These are phyloP conservation scores for Aradus depressus DNA, from an alignment of 2,888 invertebrate species.

Conservation along the genomic window DNA sequence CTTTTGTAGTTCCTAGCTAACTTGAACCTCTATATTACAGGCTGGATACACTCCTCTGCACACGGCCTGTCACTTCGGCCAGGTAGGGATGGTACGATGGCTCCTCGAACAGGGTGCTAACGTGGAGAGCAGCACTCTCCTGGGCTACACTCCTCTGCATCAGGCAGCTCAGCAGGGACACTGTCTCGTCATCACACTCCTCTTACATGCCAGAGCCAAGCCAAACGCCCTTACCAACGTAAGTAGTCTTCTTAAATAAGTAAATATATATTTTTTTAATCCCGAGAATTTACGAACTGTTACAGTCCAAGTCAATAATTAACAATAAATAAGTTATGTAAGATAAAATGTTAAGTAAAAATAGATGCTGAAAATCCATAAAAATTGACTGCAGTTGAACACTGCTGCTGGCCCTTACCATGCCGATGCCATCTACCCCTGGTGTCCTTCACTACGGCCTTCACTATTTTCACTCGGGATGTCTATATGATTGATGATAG, in stretches of 20 bases:
- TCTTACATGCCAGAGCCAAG: conserved; percentile 85
- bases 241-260: conserved; percentile 39
- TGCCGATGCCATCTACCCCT: too few species aligned
- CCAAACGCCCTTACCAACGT: conserved; percentile 92
- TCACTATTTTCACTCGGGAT: too few species aligned
- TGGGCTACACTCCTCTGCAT: conserved; percentile 89
- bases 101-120: conserved; percentile 81
- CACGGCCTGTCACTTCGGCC: conserved; percentile 94
- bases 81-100: conserved; percentile 80
- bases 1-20: too few species aligned
- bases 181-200: conserved; percentile 80
- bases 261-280: not conserved
- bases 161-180: conserved; percentile 99
- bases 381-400: too few species aligned
- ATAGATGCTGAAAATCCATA: too few species aligned
- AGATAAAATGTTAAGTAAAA: too few species aligned
- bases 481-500: too few species aligned
- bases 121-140: conserved; percentile 64
- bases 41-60: conserved; percentile 93
- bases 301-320: too few species aligned
- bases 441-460: too few species aligned
- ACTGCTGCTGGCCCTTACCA: too few species aligned
- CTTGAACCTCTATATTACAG: conserved; percentile 32
- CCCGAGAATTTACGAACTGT: not conserved
- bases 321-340: too few species aligned